Conservation (phyloP, 2,888 invertebrate genomes). For the Platycheirus rosarum region DNA sequence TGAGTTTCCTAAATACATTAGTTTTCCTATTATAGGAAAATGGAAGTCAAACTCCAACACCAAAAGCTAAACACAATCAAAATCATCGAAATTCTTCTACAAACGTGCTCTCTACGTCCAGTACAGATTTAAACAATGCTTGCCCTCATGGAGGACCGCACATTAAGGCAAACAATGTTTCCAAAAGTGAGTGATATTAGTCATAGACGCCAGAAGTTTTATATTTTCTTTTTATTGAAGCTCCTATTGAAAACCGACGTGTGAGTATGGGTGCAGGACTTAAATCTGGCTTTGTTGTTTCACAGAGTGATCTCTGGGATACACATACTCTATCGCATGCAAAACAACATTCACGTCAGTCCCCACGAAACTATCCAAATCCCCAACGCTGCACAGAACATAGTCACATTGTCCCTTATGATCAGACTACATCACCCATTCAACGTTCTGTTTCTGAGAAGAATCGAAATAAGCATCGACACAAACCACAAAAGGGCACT, state of each 20-base stretch:
- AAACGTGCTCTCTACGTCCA: constrained; percentile 80
- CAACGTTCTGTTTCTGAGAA: constrained; percentile 87
- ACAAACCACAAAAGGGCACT: constrained; percentile 84
- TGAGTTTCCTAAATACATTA: background rate
- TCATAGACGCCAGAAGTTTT: background rate
- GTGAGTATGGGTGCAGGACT: constrained; percentile 80
- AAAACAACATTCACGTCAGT: constrained; percentile 82
- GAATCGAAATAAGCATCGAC: constrained; percentile 84
- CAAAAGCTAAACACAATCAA: constrained; percentile 79
- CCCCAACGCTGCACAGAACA: constrained; percentile 82
- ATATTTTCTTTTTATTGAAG: constrained; percentile 68
- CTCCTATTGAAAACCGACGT: constrained; percentile 80
- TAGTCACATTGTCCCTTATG: constrained; percentile 81
- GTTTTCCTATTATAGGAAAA: constrained; percentile 75
- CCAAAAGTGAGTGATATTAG: constrained; percentile 77
- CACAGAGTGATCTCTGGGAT: constrained; percentile 87
- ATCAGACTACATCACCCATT: constrained; percentile 83
- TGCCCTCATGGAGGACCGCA: constrained; percentile 80
- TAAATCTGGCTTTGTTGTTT: constrained; percentile 85
- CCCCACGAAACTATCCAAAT: constrained; percentile 81
- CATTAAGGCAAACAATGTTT: constrained; percentile 78
- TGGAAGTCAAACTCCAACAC: constrained; percentile 80
- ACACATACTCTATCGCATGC: constrained; percentile 85
- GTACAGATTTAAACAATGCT: constrained; percentile 81
- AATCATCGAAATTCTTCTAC: constrained; percentile 81